Evolutionary conservation across 92 coral and sea anemone genomes (phyloP), one percentile per base, ranked within the genome.

Genomic region (Phymanthus crucifer): DNA sequence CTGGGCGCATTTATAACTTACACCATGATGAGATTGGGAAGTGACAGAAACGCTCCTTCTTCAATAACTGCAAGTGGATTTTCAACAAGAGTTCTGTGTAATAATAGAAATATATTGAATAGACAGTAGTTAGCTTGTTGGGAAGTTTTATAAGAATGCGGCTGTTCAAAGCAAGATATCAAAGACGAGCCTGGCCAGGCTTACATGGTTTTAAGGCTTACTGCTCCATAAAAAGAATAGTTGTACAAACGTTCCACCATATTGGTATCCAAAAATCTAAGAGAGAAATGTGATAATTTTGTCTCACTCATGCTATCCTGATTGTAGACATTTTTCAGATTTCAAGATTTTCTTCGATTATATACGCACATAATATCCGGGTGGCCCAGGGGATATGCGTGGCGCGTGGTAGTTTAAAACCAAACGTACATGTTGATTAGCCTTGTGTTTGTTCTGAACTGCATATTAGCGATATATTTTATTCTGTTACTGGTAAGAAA

Each of bases 21-120:
- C 87, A 83, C 77, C 46, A 76, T 76, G 23, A 71, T 69, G 37
- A 83, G 26, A 0, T 56, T 57, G 0, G 77, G 72, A 14, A 70
- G 58, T 21, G 64, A 43, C 3, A 40, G 67, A 47, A 83, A 83
- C 21, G 83, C 70, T 76, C 72, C 66, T 29, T 77, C 83, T 46
- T 77, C 71, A 3, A 83, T 27, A 37, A 12, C 40, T 24, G 31
- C 46, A 40, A 83, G 46, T 13, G 83, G 83, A 38, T 83, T 83
- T 61, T 72, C 58, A 34, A 78, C 76, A 70, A 83, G 77, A 32
- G 77, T 83, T 58, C 87, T 83, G 38, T 26, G 43, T 45, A 75
- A 27, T 24, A 32, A 54, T 6, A 47, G 27, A n/a, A 54, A 54
- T 43, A 17, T 43, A 17, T 43, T 43, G 14, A 43, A 43, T 43